A percentile compares a stretch with the other conserved stretches of the same genome.
These are phyloP conservation scores for Parochlus steinenii DNA, from an alignment of 2,888 invertebrate species.

Conservation along the genomic window DNA sequence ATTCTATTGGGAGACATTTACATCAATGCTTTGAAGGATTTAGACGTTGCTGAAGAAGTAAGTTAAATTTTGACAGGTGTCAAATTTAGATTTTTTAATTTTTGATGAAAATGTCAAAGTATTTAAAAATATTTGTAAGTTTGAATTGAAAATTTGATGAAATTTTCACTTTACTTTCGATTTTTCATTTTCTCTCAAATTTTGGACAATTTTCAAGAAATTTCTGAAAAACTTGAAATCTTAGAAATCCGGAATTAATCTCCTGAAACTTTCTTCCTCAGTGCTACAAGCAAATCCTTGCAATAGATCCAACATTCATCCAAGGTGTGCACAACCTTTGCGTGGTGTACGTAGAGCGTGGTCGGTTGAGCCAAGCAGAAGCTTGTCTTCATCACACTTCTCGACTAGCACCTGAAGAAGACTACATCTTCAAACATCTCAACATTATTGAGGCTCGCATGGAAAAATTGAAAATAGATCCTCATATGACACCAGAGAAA, in stretches of 20 bases:
- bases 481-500: conserved; percentile 21
- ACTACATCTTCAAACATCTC: conserved; percentile 79
- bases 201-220: too few relatives aligned
- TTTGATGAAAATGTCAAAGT: not conserved
- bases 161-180: too few relatives aligned
- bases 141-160: too few relatives aligned
- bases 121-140: too few relatives aligned
- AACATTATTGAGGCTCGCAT: conserved; percentile 68
- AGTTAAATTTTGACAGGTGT: conserved; percentile 27
- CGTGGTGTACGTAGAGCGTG: conserved; percentile 87
- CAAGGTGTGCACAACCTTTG: conserved; percentile 93
- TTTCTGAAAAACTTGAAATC: too few relatives aligned
- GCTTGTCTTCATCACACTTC: conserved; percentile 69
- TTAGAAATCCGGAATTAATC: too few relatives aligned
- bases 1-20: conserved; percentile 91
- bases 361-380: conserved; percentile 69
- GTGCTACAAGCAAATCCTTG: conserved; percentile 80
- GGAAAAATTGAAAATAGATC: conserved; percentile 25
- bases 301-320: conserved; percentile 76
- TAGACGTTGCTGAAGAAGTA: conserved; percentile 86
- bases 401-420: conserved; percentile 70
- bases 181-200: too few relatives aligned
- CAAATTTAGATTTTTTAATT: not conserved
- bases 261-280: conserved; percentile 28
- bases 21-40: conserved; percentile 85